Percentiles rank a stretch among this genome's conserved stretches.
phyloP scores from a whole-genome alignment of 1,140 invertebrate species.

The Euwallacea fornicatus region DNA sequence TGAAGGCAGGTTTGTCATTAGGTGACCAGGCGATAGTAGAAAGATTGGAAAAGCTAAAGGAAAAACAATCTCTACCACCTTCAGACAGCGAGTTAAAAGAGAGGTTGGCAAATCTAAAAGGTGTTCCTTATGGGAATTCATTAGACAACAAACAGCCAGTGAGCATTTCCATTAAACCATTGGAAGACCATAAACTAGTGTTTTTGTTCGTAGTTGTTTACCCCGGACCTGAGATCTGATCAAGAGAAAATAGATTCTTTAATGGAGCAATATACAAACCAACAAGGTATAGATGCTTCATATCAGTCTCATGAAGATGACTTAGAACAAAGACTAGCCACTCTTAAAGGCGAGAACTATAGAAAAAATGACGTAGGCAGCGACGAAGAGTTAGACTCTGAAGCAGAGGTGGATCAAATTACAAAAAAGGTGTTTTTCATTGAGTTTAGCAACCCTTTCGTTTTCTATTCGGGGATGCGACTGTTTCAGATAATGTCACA shows the following conservation, averaged over 20 bases:
- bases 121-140: constrained; percentile 39
- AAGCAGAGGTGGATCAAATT: constrained; percentile 54
- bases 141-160: constrained; percentile 43
- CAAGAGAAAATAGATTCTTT: constrained; percentile 65
- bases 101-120: constrained; percentile 61
- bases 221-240: constrained; percentile 55
- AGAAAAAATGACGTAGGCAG: constrained; percentile 47
- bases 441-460: neutral
- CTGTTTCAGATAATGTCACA: constrained; percentile 49
- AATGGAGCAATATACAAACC: constrained; percentile 61
- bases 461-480: neutral
- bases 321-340: constrained; percentile 54
- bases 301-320: constrained; percentile 58
- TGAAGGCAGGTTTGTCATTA: constrained; percentile 52
- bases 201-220: constrained; percentile 14
- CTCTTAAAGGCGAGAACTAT: constrained; percentile 52
- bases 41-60: constrained; percentile 63
- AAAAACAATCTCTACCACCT: constrained; percentile 52
- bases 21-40: constrained; percentile 60
- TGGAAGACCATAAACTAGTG: neutral
- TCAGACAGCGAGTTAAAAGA: constrained; percentile 59
- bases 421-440: constrained; percentile 47
- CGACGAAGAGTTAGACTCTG: constrained; percentile 53
- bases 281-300: constrained; percentile 58
- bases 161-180: constrained; percentile 15